Evolutionary conservation across 2,888 invertebrate genomes (phyloP).

Genomic region (Lochmaea crataegi): DNA sequence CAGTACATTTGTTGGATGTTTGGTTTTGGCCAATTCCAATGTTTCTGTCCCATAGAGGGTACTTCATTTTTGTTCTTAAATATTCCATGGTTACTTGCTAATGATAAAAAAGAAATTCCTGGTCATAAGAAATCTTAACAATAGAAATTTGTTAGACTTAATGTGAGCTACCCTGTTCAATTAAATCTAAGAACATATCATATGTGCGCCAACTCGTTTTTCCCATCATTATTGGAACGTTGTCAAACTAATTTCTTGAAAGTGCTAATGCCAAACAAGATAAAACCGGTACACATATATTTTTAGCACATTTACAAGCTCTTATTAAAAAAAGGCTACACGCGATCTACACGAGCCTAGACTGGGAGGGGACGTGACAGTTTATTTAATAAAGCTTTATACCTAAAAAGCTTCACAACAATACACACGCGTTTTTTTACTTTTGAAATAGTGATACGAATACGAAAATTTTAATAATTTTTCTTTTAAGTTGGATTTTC

Average conservation of each 20-base stretch:
- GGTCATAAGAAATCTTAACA: background rate
- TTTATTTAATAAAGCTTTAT: conserved; percentile 5
- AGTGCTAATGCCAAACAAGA: conserved; percentile 38
- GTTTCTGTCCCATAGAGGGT: too few relatives aligned
- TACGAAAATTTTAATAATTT: background rate
- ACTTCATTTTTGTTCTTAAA: too few relatives aligned
- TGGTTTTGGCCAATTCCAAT: too few relatives aligned
- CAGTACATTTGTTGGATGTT: too few relatives aligned
- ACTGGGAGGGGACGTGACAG: conserved; percentile 16
- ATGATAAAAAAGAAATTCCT: too few relatives aligned
- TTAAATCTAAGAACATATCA: conserved; percentile 26
- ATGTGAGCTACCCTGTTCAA: conserved; percentile 33
- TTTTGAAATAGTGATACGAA: background rate
- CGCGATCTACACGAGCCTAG: conserved; percentile 27
- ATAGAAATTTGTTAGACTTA: conserved; percentile 3
- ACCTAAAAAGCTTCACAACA: background rate
- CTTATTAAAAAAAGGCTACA: conserved; percentile 38
- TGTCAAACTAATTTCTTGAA: conserved; percentile 45
- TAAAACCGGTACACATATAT: conserved; percentile 40
- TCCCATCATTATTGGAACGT: conserved; percentile 43
- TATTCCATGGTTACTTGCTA: too few relatives aligned
- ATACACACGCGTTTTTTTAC: conserved; percentile 6
- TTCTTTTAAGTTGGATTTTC: too few relatives aligned
- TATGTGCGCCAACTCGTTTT: conserved; percentile 36
- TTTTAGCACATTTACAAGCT: conserved; percentile 40